phyloP scores from a whole-genome alignment of 2,113 vertebrate genomes.

The Limanda limanda region DNA sequence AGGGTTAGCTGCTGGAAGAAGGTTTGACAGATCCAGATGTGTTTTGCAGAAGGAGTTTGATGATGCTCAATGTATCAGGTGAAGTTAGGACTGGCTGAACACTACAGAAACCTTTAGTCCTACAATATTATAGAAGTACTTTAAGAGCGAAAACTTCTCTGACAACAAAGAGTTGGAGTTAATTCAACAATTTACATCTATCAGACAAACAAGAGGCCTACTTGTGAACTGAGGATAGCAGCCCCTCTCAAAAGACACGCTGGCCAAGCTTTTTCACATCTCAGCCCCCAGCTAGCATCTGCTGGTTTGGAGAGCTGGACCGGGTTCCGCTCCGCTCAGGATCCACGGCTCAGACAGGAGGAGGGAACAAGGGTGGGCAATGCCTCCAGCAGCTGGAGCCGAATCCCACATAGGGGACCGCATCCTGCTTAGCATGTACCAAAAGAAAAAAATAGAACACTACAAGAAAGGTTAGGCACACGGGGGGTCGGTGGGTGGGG shows the following conservation, averaged over 20 bases:
- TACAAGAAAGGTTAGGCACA: conserved; percentile 6
- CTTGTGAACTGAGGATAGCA: not conserved
- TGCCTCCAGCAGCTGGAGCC: conserved; percentile 1
- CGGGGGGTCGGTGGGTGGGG: not conserved
- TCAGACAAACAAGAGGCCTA: not conserved
- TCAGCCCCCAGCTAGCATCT: not conserved
- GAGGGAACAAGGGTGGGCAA: not conserved
- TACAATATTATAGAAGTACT: not conserved
- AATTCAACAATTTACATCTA: not conserved
- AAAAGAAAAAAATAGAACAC: not conserved
- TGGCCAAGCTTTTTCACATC: not conserved
- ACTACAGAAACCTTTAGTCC: too few species aligned
- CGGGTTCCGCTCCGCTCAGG: not conserved
- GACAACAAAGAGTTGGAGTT: not conserved
- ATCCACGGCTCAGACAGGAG: not conserved
- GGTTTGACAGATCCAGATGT: too few species aligned
- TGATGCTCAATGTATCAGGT: too few species aligned
- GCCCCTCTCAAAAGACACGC: not conserved
- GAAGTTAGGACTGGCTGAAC: too few species aligned
- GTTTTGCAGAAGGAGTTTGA: too few species aligned
- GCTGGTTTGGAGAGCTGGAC: not conserved
- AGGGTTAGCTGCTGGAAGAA: too few species aligned
- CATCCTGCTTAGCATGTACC: conserved; percentile 11
- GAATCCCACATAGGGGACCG: not conserved
- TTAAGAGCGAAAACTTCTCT: not conserved